Conservation (phyloP, 2,797 vertebrate genomes). For the Knipowitschia caucasica region DNA sequence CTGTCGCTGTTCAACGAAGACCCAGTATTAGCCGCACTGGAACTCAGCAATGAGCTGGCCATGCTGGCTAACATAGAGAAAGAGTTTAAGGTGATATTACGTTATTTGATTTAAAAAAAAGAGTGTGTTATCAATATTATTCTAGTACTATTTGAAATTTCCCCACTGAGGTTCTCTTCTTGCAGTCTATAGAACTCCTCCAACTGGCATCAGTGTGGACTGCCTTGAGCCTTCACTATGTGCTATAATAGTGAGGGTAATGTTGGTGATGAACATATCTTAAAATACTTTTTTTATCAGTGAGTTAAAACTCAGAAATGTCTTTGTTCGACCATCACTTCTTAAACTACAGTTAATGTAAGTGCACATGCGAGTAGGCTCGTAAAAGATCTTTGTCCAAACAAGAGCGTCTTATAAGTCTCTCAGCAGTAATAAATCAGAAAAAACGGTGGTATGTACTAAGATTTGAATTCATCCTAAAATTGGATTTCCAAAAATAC, state of each 20-base stretch:
- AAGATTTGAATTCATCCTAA: neutral
- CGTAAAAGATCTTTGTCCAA: conserved; percentile 22
- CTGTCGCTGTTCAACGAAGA: conserved; percentile 95
- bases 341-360: conserved; percentile 10
- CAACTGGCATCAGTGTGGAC: no score
- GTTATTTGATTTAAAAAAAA: neutral
- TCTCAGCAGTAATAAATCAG: conserved; percentile 27
- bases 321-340: conserved; percentile 5
- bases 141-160: no score
- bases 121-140: no score
- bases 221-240: no score
- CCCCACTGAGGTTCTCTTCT: no score
- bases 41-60: conserved; percentile 95
- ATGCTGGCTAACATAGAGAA: conserved; percentile 96
- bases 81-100: conserved; percentile 87
- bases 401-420: conserved; percentile 33
- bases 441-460: conserved; percentile 1
- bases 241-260: no score
- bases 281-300: no score
- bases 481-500: no score
- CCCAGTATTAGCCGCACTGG: conserved; percentile 92
- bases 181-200: no score
- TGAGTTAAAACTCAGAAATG: no score
- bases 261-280: neutral
- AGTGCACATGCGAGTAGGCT: conserved; percentile 8